Evolutionary conservation across 2,888 invertebrate genomes (phyloP), one percentile per base, ranked within the genome.

Genomic region (Diabrotica balteata): DNA sequence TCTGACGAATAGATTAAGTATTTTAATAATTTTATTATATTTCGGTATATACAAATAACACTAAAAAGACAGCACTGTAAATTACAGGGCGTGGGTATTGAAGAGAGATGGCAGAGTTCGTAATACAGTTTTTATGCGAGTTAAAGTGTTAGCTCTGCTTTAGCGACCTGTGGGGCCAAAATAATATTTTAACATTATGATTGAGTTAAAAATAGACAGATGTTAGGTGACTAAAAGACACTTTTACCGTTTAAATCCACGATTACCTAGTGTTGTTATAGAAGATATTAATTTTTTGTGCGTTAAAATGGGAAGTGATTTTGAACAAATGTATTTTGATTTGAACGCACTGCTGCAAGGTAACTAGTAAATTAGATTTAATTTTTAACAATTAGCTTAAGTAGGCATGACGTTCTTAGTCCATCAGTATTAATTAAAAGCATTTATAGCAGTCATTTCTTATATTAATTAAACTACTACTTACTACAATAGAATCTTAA

Each of bases 261-360:
- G 22, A 10, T 43, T 17, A 17, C n/a, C 43, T 51, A 44, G 17
- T 11, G 11, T 50, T 9, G 52, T 52, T 22, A 47, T 47, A 7
- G 46, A 46, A 32, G 22, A 46, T 45, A 22, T 11, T 46, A 53
- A 61, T 10, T 9, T 61, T 10, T n/a, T 53, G 61, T 51, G 22
- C 7, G 32, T 61, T 45, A 62, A 46, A 55, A 73, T 73, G 71
- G 70, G 67, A 52, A 58, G 57, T 32, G 69, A 70, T 66, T 44
- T 67, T 43, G 59, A 67, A 60, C 58, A 69, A 58, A 60, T 73
- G 54, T 70, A 69, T 60, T 59, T 60, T n/a, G 66, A 69, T 60
- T 61, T 73, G 8, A 68, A 63, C 11, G 63, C 55, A 44, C 67
- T 73, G 49, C 47, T 73, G 51, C 55, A 70, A 66, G 73, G 73